A percentile compares a stretch with the other conserved stretches of the same genome.
Evolutionary conservation across 2,113 vertebrate genomes (phyloP).

Genomic region (Brienomyrus brachyistius): DNA sequence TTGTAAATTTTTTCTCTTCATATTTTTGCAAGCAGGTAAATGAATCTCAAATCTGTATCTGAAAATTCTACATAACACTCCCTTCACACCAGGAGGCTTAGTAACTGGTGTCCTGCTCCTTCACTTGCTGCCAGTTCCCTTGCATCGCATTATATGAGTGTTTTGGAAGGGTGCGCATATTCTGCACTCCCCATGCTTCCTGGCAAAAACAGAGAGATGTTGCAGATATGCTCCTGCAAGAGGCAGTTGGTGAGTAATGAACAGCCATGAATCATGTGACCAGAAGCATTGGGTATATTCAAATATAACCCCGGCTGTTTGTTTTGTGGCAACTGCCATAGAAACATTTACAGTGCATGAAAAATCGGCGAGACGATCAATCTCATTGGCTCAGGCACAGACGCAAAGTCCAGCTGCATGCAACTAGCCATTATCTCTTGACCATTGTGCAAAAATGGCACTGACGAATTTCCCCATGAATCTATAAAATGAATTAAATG

Average conservation of each 20-base stretch:
- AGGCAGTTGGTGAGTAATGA: conserved; percentile 3
- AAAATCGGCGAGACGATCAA: conserved; percentile 6
- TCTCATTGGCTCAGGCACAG: conserved; percentile 20
- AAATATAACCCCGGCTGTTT: conserved; percentile 2
- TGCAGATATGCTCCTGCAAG: not conserved
- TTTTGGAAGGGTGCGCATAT: not conserved
- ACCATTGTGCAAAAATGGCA: conserved; percentile 1
- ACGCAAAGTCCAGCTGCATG: conserved; percentile 4
- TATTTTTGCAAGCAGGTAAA: not conserved
- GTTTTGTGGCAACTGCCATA: conserved; percentile 4
- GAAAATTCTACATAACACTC: not conserved
- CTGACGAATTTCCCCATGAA: not conserved
- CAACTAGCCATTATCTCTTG: conserved; percentile 2
- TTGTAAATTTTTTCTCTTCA: not conserved
- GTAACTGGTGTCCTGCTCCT: not conserved
- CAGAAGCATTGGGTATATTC: not conserved
- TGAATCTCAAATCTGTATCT: not conserved
- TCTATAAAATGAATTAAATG: not conserved
- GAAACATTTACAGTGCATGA: not conserved
- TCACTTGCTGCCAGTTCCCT: not conserved
- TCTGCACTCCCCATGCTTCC: not conserved
- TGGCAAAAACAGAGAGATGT: conserved; percentile 3
- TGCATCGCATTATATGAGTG: not conserved
- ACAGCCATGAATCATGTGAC: not conserved
- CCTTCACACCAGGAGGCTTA: not conserved